Evolutionary conservation across 2,113 vertebrate species (phyloP), one percentile per base, ranked within the genome.

Genomic region (Desmodus rotundus): DNA sequence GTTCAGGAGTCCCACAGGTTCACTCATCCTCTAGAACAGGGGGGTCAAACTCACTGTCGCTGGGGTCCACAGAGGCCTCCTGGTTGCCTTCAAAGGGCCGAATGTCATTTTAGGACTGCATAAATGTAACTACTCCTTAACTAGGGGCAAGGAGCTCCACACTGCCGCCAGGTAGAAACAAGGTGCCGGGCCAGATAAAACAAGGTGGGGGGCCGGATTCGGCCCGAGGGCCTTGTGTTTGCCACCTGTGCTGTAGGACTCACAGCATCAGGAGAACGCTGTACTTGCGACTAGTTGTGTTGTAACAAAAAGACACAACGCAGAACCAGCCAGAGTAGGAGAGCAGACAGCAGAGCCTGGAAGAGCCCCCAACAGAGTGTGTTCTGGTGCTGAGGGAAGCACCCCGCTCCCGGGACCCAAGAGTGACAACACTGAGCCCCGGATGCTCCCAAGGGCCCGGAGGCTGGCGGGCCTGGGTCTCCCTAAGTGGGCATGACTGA

Each of bases 401-500:
- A 4, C 58, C 16, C 15, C 31, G 12, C 19, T 70, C 52, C 47
- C 13, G 14, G 52, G n/a, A 67, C 2, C 61, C 13, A 12, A 1
- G 0, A 47, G 61, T 7, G 50, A 52, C n/a, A n/a, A 13, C 4
- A 87, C 41, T 26, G 19, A 31, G 70, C 10, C 56, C 12, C 19
- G 36, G 50, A 54, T 15, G 22, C 36, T 63, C 6, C 17, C 16
- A n/a, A 15, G 28, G 47, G 43, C 15, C 8, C 22, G 14, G 4
- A 38, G 20, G n/a, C n/a, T 28, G n/a, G n/a, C 36, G 15, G 50
- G 22, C 10, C 0, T 20, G 61, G 41, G 38, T 17, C n/a, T 78
- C 43, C 52, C 0, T 15, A 76, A 5, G 19, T 5, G 16, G 50
- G 11, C 36, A 17, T 0, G 2, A 54, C 0, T 19, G 31, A 33